Evolutionary conservation across 2,797 vertebrate genomes (phyloP).

Genomic region (Typhlichthys eigenmanni): DNA sequence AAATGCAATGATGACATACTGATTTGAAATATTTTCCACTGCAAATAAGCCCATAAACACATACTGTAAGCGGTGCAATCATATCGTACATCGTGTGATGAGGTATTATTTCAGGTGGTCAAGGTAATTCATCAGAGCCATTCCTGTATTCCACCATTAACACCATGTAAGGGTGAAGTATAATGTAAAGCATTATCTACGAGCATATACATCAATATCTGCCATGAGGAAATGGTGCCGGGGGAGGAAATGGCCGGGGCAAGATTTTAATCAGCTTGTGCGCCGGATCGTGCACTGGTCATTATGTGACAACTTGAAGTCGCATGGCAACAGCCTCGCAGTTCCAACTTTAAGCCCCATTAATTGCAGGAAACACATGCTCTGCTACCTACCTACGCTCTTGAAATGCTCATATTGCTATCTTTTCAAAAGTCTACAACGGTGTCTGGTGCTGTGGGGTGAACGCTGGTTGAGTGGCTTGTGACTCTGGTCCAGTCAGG

Average conservation of each 20-base stretch:
- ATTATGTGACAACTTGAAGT: constrained; percentile 36
- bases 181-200: constrained; percentile 43
- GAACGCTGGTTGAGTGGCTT: too few species aligned
- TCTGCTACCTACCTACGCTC: too few species aligned
- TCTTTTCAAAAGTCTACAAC: too few species aligned
- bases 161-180: constrained; percentile 56
- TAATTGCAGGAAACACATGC: too few species aligned
- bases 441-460: too few species aligned
- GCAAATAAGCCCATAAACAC: not conserved
- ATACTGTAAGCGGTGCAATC: not conserved
- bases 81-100: not conserved
- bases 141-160: constrained; percentile 50
- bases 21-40: not conserved
- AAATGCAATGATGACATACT: not conserved
- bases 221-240: constrained; percentile 43
- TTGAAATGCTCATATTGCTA: too few species aligned
- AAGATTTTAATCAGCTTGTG: constrained; percentile 40
- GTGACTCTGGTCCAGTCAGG: too few species aligned
- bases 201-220: constrained; percentile 60
- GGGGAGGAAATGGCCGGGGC: constrained; percentile 41
- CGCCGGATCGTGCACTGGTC: constrained; percentile 41
- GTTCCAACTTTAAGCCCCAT: not conserved
- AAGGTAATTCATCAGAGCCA: constrained; percentile 33
- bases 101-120: constrained; percentile 14
- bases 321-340: constrained; percentile 18